Evolutionary conservation across 2,113 vertebrate species (phyloP), one percentile per base, ranked within the genome.

Genomic region (human): DNA sequence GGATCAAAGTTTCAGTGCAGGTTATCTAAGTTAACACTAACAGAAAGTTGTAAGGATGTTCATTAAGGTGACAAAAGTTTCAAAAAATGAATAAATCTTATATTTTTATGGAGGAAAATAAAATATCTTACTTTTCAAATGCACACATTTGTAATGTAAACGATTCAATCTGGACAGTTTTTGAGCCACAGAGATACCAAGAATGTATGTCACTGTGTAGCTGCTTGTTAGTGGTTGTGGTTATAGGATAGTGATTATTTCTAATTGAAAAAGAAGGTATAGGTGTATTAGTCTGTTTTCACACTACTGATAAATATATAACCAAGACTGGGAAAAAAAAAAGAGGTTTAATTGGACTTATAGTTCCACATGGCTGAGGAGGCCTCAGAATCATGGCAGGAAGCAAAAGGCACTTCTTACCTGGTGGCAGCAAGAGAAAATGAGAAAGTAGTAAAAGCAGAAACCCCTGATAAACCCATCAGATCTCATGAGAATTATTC

Each of bases 1-100:
- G 8, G 22, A 82, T 96, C 30, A 78, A 97, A 89, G 40, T 96
- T 98, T 97, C 97, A 96, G 75, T 98, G 79, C 86, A 97, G 27
- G 40, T 83, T 97, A 76, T 40, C 92, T 80, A 72, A 97, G n/a
- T 86, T 90, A 95, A 75, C 30, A 6, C 8, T 90, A 13, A 57
- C 3, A 73, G 40, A 96, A 55, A 98, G 43, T 38, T 95, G 8
- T 97, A 38, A 40, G 8, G 8, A 96, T 90, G 98, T 88, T 89
- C 90, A 38, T 79, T 76, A 14, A 89, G 68, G 25, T 91, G 91
- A 81, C 94, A 97, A 96, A 92, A 91, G 94, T 91, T 96, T 85
- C 38, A 89, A 96, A 10, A 22, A 83, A 97, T 48, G 25, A 68
- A 93, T 78, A 4, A 3, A 87, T 8, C 94, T 94, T 89, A 50